Base-by-base conservation (phyloP, 1,140 invertebrate genomes). In the Portunus trituberculatus region DNA sequence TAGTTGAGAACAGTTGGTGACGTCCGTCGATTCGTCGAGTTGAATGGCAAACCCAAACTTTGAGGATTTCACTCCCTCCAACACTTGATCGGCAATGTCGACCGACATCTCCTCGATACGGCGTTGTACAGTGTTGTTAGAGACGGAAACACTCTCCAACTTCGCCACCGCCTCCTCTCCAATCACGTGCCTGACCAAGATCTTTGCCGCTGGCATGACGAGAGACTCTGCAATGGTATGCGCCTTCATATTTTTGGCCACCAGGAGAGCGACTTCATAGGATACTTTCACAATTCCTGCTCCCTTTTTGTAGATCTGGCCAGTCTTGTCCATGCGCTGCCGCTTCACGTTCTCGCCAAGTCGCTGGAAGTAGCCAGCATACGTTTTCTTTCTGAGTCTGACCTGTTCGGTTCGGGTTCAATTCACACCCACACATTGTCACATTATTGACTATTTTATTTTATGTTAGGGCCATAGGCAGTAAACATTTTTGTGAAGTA, bases 201-300 rank as follows among this genome's bases (percentile, higher is more conserved):
- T 93, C 92, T 93, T 93, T 83, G 82, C 82, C 86, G 93, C 93
- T 94, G 93, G 93, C 93, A 92, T 45, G 93, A 94, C 52, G 93
- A 92, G 93, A 94, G 93, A 94, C 93, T n/a, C n/a, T 94, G 93
- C 84, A 59, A 94, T 86, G 84, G 82, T 83, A n/a, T n/a, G 92
- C 92, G 92, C 92, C 86, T 93, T 93, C 82, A 93, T 93, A 28
- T 83, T 90, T 93, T 93, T 93, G 45, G 82, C 92, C 92, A 90
- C 67, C n/a, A 83, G 76, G 39, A 93, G 82, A 93, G 82, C 92
- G 92, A 93, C 82, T 93, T 93, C 92, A 93, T 93, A 87, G 76
- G 92, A 93, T 87, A 67, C 92, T 93, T 93, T 83, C 31, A 93
- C 91, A 93, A 93, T 93, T 48, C 82, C 25, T 93, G 76, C 92